Evolutionary conservation across 1,140 invertebrate species (phyloP).

Genomic region (Teleogryllus occipitalis): DNA sequence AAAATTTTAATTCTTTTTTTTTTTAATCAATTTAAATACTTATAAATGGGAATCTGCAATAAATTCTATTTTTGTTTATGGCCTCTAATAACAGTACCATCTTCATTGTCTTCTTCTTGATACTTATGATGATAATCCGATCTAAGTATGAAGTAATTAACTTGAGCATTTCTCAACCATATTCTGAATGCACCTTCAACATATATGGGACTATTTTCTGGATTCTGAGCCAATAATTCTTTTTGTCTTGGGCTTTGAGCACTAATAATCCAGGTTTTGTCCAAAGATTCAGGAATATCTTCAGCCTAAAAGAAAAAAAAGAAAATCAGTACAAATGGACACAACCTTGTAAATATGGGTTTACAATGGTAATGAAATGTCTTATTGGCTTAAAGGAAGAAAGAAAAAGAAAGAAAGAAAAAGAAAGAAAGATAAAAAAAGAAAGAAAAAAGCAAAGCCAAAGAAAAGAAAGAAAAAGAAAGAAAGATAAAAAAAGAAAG

Average conservation of each 20-base stretch:
- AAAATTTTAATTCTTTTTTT: too few species aligned
- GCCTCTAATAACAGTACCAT: neutral
- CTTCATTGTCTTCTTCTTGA: neutral
- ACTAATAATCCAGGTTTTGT: slow-evolving; percentile 91
- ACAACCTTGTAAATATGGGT: neutral
- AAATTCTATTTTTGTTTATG: too few species aligned
- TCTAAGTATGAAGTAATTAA: slow-evolving; percentile 81
- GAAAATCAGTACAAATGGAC: neutral
- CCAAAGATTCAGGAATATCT: slow-evolving; percentile 64
- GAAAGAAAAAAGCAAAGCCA: too few species aligned
- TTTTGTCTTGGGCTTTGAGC: slow-evolving; percentile 73
- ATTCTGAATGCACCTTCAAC: slow-evolving; percentile 83
- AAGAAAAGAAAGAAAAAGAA: too few species aligned
- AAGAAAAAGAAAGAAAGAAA: too few species aligned
- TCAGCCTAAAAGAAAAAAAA: slow-evolving; percentile 42
- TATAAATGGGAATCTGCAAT: too few species aligned
- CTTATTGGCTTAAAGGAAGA: too few species aligned
- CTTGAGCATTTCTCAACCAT: slow-evolving; percentile 62
- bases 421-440: slow-evolving; percentile 7
- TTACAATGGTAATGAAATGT: too few species aligned
- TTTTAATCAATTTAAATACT: too few species aligned
- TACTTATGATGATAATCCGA: slow-evolving; percentile 46
- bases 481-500: too few species aligned
- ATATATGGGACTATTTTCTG: slow-evolving; percentile 58
- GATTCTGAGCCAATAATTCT: slow-evolving; percentile 61